Evolutionary conservation across 2,888 invertebrate genomes (phyloP), one percentile per base, ranked within the genome.

Genomic region (Pammene fasciana): DNA sequence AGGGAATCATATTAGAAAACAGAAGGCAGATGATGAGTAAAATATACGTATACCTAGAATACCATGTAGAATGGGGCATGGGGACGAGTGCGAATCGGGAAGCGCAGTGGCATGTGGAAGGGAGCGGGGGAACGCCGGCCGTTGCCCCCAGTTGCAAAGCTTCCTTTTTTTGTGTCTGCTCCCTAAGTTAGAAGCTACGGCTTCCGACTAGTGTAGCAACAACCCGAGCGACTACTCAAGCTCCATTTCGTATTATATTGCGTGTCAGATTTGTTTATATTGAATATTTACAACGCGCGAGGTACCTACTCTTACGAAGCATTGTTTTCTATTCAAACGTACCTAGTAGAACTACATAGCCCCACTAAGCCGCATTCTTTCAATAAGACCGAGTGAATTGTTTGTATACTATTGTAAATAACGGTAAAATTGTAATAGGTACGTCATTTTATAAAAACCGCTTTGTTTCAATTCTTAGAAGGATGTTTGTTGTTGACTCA

Each of bases 91-190:
- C 68, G 64, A 72, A 73, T 67, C 62, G 68, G 72, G 70, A 68
- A 72, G 67, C 72, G 67, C 70, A 65, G 73, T 73, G 72, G 76
- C 75, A 74, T 73, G 75, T 72, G 60, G 70, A 61, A 71, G 72
- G 71, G 75, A 70, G 73, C 68, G 75, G 79, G 83, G 83, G 81
- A 80, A 76, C 80, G 80, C 75, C 84, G 88, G 88, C 77, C 89
- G 78, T 86, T 88, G 89, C 86, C 85, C 88, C 79, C 82, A 75
- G 78, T 76, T 79, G 78, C 77, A 74, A 79, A 79, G 79, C 75
- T 76, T 80, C 73, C 83, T 84, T 81, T 84, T 70, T 70, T 70
- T 70, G 52, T 65, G 65, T 70, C 60, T 55, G 65, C 70, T 60
- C 65, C 65, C 65, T 65, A 70, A 60, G 65, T 65, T 65, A 70